These are phyloP conservation scores for Leptinotarsa tumamoca DNA, from an alignment of 2,888 invertebrate species.

Conservation along the genomic window DNA sequence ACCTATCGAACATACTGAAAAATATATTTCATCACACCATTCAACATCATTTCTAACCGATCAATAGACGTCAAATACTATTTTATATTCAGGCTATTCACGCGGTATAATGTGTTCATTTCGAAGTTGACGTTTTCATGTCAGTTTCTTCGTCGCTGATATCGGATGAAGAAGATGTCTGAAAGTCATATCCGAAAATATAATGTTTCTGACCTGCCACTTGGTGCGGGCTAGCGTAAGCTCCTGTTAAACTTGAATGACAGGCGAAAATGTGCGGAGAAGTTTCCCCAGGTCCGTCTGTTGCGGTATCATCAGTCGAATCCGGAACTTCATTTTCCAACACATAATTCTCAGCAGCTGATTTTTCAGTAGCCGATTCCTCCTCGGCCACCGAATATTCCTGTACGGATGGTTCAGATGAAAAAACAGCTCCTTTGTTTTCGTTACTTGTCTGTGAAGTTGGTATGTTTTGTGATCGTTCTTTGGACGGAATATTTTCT, in stretches of 20 bases:
- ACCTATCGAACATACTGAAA: too few species aligned
- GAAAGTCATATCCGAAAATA: constrained; percentile 62
- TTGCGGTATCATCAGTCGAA: constrained; percentile 28
- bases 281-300: constrained; percentile 27
- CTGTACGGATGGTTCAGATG: background rate
- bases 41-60: background rate
- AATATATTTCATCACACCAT: background rate
- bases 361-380: background rate
- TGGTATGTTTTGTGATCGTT: background rate
- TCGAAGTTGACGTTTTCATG: constrained; percentile 36
- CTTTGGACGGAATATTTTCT: background rate
- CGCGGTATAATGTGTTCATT: constrained; percentile 12
- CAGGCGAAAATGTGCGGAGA: constrained; percentile 53
- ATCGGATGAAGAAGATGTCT: constrained; percentile 54
- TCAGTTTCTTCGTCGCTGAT: constrained; percentile 38
- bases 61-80: background rate
- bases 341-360: constrained; percentile 17
- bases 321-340: constrained; percentile 19
- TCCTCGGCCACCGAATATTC: constrained; percentile 3
- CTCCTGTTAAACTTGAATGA: constrained; percentile 59
- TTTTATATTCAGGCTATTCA: background rate
- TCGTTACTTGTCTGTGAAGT: background rate
- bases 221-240: constrained; percentile 48
- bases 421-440: background rate
- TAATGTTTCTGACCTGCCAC: constrained; percentile 48